Percentiles rank a stretch among this genome's conserved stretches.
These are phyloP conservation scores for Enteromius afrohamiltoni DNA, from an alignment of 2,797 vertebrate species.

Conservation along the genomic window DNA sequence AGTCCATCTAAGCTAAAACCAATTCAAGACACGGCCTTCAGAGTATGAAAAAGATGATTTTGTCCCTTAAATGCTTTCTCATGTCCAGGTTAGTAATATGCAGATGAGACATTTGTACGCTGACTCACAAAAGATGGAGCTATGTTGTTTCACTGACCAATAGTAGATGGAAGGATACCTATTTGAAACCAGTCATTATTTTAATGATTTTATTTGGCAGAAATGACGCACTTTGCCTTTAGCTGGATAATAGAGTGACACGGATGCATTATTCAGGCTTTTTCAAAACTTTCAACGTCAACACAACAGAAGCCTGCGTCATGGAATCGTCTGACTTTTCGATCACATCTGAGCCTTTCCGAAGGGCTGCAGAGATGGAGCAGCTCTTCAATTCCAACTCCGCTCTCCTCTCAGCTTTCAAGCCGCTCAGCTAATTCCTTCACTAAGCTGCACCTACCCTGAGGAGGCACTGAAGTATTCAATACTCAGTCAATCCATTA, in stretches of 20 bases:
- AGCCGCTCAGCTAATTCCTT: slow-evolving; percentile 66
- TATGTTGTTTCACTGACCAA: background rate
- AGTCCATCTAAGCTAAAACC: too few species aligned
- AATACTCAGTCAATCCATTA: slow-evolving; percentile 73
- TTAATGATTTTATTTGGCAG: background rate
- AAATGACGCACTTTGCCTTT: background rate
- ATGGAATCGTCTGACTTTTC: slow-evolving; percentile 40
- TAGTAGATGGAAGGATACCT: background rate
- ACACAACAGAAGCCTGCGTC: slow-evolving; percentile 39
- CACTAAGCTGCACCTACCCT: slow-evolving; percentile 69
- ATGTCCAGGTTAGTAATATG: too few species aligned
- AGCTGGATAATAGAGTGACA: background rate
- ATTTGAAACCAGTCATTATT: background rate
- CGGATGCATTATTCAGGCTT: background rate
- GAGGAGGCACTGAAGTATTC: slow-evolving; percentile 68
- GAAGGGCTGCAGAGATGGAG: slow-evolving; percentile 34
- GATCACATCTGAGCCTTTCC: slow-evolving; percentile 45
- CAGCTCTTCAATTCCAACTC: slow-evolving; percentile 42
- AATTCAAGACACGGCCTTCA: too few species aligned
- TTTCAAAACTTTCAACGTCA: slow-evolving; percentile 6
- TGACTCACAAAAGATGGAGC: background rate
- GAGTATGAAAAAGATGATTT: too few species aligned
- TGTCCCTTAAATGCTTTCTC: too few species aligned
- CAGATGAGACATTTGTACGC: too few species aligned
- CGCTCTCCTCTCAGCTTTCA: slow-evolving; percentile 65